Evolutionary conservation across 2,797 vertebrate genomes (phyloP).

Genomic region (Hirundo rustica): DNA sequence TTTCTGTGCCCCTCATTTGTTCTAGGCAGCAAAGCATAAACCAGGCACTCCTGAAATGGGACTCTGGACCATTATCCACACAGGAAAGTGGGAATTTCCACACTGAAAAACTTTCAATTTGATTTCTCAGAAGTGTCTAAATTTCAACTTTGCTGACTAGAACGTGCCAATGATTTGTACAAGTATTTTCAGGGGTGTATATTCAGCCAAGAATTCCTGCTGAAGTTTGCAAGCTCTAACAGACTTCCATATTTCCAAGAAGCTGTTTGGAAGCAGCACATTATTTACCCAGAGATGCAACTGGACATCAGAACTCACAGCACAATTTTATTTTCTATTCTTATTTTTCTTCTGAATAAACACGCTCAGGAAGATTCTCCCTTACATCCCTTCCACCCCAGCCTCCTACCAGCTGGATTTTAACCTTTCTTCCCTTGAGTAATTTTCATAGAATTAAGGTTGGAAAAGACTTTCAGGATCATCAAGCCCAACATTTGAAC

Average conservation of each 20-base stretch:
- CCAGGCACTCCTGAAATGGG: neutral
- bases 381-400: neutral
- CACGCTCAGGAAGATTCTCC: neutral
- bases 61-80: neutral
- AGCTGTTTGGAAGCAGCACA: neutral
- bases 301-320: neutral
- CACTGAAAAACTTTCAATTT: neutral
- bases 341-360: neutral
- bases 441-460: neutral
- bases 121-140: neutral
- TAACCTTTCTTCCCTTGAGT: neutral
- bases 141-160: neutral
- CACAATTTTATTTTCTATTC: neutral
- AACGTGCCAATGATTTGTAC: fast-evolving
- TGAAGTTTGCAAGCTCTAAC: neutral
- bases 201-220: neutral
- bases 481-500: neutral
- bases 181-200: neutral
- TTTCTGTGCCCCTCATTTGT: neutral
- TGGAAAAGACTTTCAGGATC: neutral
- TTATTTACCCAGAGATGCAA: neutral
- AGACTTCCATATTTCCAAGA: neutral
- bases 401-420: neutral
- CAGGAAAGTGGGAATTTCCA: neutral
- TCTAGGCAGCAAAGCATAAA: neutral